Evolutionary conservation across 1,140 invertebrate genomes (phyloP).

Genomic region (Calycopis cecrops): DNA sequence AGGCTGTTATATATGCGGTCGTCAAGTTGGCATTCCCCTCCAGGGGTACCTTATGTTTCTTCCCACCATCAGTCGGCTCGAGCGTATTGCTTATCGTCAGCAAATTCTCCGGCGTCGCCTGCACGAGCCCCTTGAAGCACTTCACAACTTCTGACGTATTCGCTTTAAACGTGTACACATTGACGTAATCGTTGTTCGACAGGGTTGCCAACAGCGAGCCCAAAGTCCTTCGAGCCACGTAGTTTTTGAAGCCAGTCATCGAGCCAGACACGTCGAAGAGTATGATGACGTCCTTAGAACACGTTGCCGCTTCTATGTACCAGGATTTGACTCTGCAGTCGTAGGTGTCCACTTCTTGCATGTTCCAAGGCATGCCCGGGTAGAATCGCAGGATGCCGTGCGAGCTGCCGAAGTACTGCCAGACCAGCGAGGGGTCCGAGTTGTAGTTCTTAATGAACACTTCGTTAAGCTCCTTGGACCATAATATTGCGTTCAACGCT

Average conservation of each 20-base stretch:
- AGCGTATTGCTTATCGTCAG: slow-evolving; percentile 84
- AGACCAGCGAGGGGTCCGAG: slow-evolving; percentile 90
- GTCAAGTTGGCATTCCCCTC: slow-evolving; percentile 91
- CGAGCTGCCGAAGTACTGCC: slow-evolving; percentile 97
- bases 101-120: slow-evolving; percentile 95
- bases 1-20: slow-evolving; percentile 89
- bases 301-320: slow-evolving; percentile 98
- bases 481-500: slow-evolving; percentile 85
- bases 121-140: slow-evolving; percentile 91
- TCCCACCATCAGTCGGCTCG: slow-evolving; percentile 78
- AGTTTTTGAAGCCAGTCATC: slow-evolving; percentile 91
- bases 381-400: slow-evolving; percentile 94
- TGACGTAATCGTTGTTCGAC: slow-evolving; percentile 98
- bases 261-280: slow-evolving; percentile 97
- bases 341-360: slow-evolving; percentile 75
- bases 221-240: slow-evolving; percentile 83
- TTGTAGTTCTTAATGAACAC: slow-evolving; percentile 91
- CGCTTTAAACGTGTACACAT: slow-evolving; percentile 88
- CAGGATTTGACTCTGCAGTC: slow-evolving; percentile 91
- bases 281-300: slow-evolving; percentile 98
- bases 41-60: slow-evolving; percentile 49
- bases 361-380: slow-evolving; percentile 83
- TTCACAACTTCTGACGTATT: slow-evolving; percentile 80
- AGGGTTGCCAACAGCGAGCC: slow-evolving; percentile 94
- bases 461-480: slow-evolving; percentile 90